A percentile compares a stretch with the other conserved stretches of the same genome.
Evolutionary conservation across 2,113 vertebrate species (phyloP).

Genomic region (Lepus europaeus): DNA sequence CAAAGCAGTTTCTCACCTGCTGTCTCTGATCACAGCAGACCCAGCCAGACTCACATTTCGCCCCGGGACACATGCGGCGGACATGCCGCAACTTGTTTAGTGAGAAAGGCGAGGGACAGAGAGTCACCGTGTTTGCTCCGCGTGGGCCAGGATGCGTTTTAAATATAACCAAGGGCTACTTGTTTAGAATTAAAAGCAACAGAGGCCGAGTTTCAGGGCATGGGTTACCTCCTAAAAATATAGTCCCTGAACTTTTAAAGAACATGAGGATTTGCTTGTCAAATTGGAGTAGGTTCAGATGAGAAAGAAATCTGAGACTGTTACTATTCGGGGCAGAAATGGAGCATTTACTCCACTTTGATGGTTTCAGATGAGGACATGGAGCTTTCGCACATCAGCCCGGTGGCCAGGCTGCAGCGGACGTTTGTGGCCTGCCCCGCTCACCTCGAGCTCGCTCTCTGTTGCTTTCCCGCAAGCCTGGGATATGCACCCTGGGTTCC

Average conservation of each 20-base stretch:
- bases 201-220: conserved; percentile 56
- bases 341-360: background rate
- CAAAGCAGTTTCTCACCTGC: conserved; percentile 68
- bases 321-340: background rate
- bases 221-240: conserved; percentile 77
- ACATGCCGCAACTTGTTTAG: conserved; percentile 73
- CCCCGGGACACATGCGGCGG: conserved; percentile 9
- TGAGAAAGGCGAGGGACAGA: conserved; percentile 53
- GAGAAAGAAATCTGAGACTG: conserved; percentile 26
- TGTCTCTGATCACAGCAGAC: conserved; percentile 73
- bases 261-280: conserved; percentile 45
- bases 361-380: background rate
- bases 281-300: conserved; percentile 19
- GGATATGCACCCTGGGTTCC: background rate
- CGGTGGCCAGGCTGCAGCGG: background rate
- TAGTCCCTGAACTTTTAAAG: conserved; percentile 44
- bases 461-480: background rate
- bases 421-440: background rate
- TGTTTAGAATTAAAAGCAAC: conserved; percentile 72
- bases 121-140: conserved; percentile 20
- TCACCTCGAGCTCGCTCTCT: background rate
- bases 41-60: conserved; percentile 73
- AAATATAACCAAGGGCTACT: conserved; percentile 62
- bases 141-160: conserved; percentile 61
- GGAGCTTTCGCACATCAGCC: background rate